Conservation (phyloP, 2,888 invertebrate species). For the Ormyrus thymus region DNA sequence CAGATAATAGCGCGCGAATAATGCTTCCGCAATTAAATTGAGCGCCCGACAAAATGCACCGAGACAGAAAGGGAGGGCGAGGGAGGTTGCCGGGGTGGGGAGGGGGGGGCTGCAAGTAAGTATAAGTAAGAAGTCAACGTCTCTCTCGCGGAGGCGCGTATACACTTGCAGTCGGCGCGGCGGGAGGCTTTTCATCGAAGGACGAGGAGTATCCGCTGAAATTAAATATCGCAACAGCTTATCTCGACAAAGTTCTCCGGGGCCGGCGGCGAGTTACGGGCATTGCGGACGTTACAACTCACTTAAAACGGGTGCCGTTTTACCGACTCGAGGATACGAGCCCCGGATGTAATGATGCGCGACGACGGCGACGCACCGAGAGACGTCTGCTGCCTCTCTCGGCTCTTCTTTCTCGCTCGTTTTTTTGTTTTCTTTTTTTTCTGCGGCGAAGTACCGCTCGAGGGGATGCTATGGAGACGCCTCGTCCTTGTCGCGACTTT, state of each 20-base stretch:
- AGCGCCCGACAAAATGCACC: conserved; percentile 1
- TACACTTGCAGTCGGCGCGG: conserved; percentile 1
- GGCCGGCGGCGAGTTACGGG: conserved; percentile 33
- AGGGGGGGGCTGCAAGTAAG: too few species aligned
- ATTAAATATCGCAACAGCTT: conserved; percentile 52
- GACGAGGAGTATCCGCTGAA: conserved; percentile 30
- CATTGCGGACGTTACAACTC: conserved; percentile 38
- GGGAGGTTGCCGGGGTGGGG: too few species aligned
- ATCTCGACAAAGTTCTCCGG: conserved; percentile 23
- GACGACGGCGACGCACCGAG: too few species aligned
- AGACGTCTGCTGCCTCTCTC: too few species aligned
- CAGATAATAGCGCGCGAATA: background rate
- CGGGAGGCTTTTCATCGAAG: conserved; percentile 48
- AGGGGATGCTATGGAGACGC: too few species aligned
- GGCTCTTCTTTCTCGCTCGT: too few species aligned
- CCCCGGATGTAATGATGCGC: too few species aligned
- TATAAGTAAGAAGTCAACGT: too few species aligned
- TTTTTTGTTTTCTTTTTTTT: too few species aligned
- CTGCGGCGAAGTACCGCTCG: too few species aligned
- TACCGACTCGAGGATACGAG: too few species aligned
- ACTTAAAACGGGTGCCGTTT: conserved; percentile 19
- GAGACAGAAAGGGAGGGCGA: background rate
- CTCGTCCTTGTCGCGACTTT: background rate
- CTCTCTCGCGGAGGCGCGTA: too few species aligned
- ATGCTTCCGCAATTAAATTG: conserved; percentile 27